phyloP scores from a whole-genome alignment of 2,888 invertebrate genomes.

The Perithous albicinctus region DNA sequence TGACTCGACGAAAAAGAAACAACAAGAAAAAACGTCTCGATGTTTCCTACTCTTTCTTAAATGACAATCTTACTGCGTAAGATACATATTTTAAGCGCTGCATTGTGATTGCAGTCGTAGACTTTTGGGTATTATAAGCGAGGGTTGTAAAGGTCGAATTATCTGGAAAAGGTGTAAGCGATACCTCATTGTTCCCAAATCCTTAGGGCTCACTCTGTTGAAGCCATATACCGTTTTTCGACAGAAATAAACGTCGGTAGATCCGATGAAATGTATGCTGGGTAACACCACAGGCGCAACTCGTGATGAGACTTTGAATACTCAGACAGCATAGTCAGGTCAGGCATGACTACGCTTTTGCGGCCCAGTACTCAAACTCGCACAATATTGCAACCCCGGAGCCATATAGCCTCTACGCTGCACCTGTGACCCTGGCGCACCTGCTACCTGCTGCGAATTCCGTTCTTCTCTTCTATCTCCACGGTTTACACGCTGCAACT shows the following conservation, averaged over 20 bases:
- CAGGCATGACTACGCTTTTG: slow-evolving; percentile 53
- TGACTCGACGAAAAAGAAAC: slow-evolving; percentile 25
- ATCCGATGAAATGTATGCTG: background rate
- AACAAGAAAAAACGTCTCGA: background rate
- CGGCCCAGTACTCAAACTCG: slow-evolving; percentile 17
- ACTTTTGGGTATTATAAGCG: background rate
- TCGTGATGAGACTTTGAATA: slow-evolving; percentile 21
- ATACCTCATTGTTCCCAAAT: slow-evolving; percentile 71
- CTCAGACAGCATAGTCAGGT: slow-evolving; percentile 17
- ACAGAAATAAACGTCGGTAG: slow-evolving; percentile 4
- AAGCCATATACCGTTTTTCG: slow-evolving; percentile 21
- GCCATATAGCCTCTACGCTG: slow-evolving; percentile 26
- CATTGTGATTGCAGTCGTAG: background rate
- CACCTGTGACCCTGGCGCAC: slow-evolving; percentile 65
- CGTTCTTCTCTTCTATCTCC: slow-evolving; percentile 18
- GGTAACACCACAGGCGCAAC: background rate
- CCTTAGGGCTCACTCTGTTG: slow-evolving; percentile 19
- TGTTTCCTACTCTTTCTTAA: background rate
- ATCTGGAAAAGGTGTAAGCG: slow-evolving; percentile 71
- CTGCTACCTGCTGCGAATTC: slow-evolving; percentile 63
- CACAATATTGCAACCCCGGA: slow-evolving; percentile 57
- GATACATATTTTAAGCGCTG: background rate
- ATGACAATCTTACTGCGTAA: slow-evolving; percentile 1
- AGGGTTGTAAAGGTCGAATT: slow-evolving; percentile 50
- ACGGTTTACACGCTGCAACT: no score